Conservation (phyloP, 2,888 invertebrate genomes). For the Pachliopta kotzebuea region DNA sequence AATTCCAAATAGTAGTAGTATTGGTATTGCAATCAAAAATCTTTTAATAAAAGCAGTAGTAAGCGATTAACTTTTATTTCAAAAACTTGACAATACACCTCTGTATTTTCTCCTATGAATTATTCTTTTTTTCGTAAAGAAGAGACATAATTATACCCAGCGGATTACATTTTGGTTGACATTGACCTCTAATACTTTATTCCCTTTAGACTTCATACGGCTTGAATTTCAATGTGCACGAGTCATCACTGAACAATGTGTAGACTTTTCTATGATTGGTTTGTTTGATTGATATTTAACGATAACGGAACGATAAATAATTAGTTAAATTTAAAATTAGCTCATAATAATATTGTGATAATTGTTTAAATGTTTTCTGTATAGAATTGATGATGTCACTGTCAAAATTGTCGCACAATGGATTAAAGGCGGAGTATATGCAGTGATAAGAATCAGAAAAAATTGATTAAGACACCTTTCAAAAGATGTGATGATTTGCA, state of each 20-base stretch:
- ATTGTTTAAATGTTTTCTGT: too few species aligned
- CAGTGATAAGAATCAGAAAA: too few species aligned
- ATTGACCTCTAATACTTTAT: conserved; percentile 47
- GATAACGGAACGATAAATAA: conserved; percentile 32
- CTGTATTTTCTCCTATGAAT: conserved; percentile 50
- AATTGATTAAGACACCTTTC: too few species aligned
- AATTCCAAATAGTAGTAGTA: too few species aligned
- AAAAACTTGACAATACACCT: conserved; percentile 36
- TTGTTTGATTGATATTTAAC: conserved; percentile 33
- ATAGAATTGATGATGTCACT: too few species aligned
- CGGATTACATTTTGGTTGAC: conserved; percentile 57
- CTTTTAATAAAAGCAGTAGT: too few species aligned
- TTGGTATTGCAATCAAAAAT: too few species aligned
- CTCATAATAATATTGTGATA: too few species aligned
- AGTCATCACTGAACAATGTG: conserved; percentile 35
- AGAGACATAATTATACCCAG: conserved; percentile 70
- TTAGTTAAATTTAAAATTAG: conserved; percentile 30
- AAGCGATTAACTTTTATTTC: background rate
- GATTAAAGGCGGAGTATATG: too few species aligned
- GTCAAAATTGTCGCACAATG: too few species aligned
- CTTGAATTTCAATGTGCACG: conserved; percentile 45
- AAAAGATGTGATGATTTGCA: too few species aligned
- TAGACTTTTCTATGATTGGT: conserved; percentile 34
- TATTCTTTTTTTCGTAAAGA: conserved; percentile 51
- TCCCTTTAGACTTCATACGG: conserved; percentile 49